A percentile compares a stretch with the other conserved stretches of the same genome.
These are phyloP conservation scores for Dasyprocta punctata DNA, from an alignment of 2,113 vertebrate genomes.

Conservation along the genomic window DNA sequence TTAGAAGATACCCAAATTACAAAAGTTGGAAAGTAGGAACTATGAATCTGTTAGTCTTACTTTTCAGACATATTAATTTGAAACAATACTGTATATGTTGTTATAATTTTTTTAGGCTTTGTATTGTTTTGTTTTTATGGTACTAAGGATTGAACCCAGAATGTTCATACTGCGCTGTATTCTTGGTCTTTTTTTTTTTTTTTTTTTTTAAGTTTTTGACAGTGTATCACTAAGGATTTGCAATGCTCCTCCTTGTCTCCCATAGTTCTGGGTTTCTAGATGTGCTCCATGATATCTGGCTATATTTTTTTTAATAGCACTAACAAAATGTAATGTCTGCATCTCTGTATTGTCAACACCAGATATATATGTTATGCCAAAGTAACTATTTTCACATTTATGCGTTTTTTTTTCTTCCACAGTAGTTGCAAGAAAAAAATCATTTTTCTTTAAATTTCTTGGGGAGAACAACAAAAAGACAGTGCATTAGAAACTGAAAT, in stretches of 20 bases:
- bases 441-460: not conserved
- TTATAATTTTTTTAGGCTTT: not conserved
- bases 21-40: constrained; percentile 4
- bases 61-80: constrained; percentile 18
- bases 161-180: not conserved
- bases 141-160: not conserved
- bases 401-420: not conserved
- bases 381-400: constrained; percentile 34
- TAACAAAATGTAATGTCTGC: not conserved
- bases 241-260: no score
- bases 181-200: not conserved
- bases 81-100: not conserved
- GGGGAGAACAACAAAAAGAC: not conserved
- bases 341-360: not conserved
- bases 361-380: not conserved
- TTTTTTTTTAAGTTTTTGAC: not conserved
- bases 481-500: not conserved
- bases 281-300: not conserved
- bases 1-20: not conserved
- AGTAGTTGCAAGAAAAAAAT: not conserved
- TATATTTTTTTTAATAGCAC: not conserved
- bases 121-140: not conserved
- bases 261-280: not conserved
- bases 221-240: not conserved
- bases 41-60: not conserved